A percentile compares a stretch with the other conserved stretches of the same genome.
phyloP scores from a whole-genome alignment of 2,888 invertebrate genomes.

The Rotaria magnacalcarata region DNA sequence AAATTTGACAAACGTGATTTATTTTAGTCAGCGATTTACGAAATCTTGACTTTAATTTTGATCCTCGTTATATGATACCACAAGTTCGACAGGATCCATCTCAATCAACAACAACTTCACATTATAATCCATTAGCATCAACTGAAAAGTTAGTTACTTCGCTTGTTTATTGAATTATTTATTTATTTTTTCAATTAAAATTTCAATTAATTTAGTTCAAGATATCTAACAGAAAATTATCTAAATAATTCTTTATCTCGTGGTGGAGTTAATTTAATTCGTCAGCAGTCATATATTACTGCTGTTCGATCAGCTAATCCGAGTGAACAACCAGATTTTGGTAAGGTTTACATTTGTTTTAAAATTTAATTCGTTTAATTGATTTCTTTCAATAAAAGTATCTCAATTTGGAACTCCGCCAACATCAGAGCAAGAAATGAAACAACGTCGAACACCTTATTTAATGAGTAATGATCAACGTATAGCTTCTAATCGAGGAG shows the following conservation, averaged over 20 bases:
- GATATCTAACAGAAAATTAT: background rate
- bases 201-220: background rate
- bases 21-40: background rate
- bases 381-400: background rate
- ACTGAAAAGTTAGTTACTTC: background rate
- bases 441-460: constrained; percentile 4
- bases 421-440: background rate
- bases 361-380: too few species aligned
- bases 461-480: background rate
- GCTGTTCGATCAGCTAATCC: background rate
- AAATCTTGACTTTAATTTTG: constrained; percentile 15
- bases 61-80: constrained; percentile 25
- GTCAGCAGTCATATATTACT: constrained; percentile 23
- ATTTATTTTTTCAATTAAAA: background rate
- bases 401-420: constrained; percentile 3
- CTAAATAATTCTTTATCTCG: background rate
- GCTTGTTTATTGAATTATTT: background rate
- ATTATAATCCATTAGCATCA: background rate
- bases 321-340: constrained; percentile 3
- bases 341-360: background rate
- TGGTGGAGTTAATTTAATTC: background rate
- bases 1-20: background rate
- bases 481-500: too few species aligned
- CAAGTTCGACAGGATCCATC: background rate
- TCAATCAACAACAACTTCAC: background rate